These are phyloP conservation scores for Torymus texanus DNA, from an alignment of 2,888 invertebrate genomes.

Conservation along the genomic window DNA sequence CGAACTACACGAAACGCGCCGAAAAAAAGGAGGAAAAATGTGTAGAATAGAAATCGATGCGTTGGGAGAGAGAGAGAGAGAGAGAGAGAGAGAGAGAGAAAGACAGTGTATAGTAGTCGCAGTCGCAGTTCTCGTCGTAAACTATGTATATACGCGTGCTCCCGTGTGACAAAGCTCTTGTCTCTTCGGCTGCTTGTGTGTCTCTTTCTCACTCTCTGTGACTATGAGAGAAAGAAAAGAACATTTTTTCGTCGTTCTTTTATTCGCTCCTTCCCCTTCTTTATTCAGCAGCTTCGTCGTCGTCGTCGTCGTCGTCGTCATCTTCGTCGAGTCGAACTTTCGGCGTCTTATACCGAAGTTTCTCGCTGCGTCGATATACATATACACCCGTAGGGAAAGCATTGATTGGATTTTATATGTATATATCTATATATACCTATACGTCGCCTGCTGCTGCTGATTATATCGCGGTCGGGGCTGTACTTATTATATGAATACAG, in stretches of 20 bases:
- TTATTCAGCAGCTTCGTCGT: slow-evolving; percentile 25
- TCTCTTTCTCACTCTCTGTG: background rate
- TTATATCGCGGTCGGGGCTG: background rate
- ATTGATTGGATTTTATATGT: slow-evolving; percentile 22
- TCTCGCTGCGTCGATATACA: background rate
- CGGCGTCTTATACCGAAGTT: slow-evolving; percentile 13
- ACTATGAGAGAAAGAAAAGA: background rate
- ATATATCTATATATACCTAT: slow-evolving; percentile 25
- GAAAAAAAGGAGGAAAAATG: slow-evolving; percentile 19
- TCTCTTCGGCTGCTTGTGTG: no score
- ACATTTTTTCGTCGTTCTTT: slow-evolving; percentile 24
- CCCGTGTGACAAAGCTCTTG: slow-evolving; percentile 11
- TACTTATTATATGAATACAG: slow-evolving; percentile 37
- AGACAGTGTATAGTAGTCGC: background rate
- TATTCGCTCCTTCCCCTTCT: slow-evolving; percentile 23
- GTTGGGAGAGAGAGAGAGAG: slow-evolving; percentile 10
- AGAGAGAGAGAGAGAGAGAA: no score
- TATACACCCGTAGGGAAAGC: slow-evolving; percentile 6
- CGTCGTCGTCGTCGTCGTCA: background rate
- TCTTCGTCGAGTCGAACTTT: slow-evolving; percentile 32
- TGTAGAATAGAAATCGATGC: slow-evolving; percentile 44
- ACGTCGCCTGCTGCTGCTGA: background rate
- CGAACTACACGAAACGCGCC: background rate
- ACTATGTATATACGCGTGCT: slow-evolving; percentile 37
- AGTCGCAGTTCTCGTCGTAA: slow-evolving; percentile 40